Base-by-base conservation (phyloP, 2,797 vertebrate genomes). In the Thaleichthys pacificus region DNA sequence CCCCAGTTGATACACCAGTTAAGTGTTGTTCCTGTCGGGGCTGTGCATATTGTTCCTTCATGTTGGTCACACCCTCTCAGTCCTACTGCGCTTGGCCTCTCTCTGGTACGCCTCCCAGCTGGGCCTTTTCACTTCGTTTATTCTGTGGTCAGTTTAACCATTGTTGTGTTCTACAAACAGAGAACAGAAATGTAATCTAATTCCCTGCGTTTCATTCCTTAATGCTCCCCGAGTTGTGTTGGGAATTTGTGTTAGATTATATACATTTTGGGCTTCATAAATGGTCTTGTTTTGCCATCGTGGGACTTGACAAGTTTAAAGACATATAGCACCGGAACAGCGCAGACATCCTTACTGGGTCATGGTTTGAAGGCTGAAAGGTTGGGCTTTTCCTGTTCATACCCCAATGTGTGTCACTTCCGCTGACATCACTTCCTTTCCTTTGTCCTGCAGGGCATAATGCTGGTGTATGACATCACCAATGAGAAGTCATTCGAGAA, bases 401-500 rank as follows among this genome's bases (percentile, higher is more conserved):
- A 68, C 69, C 73, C 69, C 35, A 15, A 17, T 58, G n/a, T 22
- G 38, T 70, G 56, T 81, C 81, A 82, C 77, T 73, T 74, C 74
- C 72, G 76, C 15, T 78, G 51, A 51, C 5, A 49, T 76, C 83
- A 79, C 70, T 80, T 83, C 78, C 82, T 84, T 71, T 74, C 63
- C 42, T 32, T 26, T 78, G 47, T 82, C 42, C 87, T 62, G 26
- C 80, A 98, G 97, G 97, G 97, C 77, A 98, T 98, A 89, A 97
- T 98, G 96, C 89, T 98, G 88, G 97, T 98, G 24, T 98, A 98
- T 63, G 97, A 98, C 87, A 98, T 98, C 90, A 98, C 96, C 81
- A 97, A 96, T 68, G 96, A 98, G 80, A 98, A 97, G 75, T 98
- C 96, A 74, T 99, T 97, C 80, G 97, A 99, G 79, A 99, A 98